Evolutionary conservation across 1,140 invertebrate species (phyloP).

Genomic region (Akabosia matsudoensis): DNA sequence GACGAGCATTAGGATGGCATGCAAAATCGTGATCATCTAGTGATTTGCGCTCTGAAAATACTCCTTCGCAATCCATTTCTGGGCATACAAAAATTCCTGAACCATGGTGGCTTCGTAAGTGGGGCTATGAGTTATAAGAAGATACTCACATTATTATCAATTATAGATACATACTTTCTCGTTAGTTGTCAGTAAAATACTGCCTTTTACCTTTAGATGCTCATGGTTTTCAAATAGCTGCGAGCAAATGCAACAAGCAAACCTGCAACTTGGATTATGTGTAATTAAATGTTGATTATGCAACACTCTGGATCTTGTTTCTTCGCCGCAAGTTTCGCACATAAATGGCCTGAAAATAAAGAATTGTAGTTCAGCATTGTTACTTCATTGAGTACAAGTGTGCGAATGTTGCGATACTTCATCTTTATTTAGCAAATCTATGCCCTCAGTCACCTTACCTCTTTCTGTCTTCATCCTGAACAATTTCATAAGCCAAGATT

Average conservation of each 20-base stretch:
- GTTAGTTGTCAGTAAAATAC: too few species aligned
- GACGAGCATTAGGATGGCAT: slow-evolving; percentile 9
- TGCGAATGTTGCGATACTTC: too few species aligned
- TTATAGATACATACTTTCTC: background rate
- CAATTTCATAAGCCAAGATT: slow-evolving; percentile 13
- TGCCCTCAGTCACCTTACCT: background rate
- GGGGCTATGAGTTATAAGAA: background rate
- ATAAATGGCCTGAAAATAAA: slow-evolving; percentile 8
- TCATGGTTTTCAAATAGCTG: background rate
- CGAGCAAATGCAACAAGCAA: slow-evolving; percentile 9
- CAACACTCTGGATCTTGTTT: background rate
- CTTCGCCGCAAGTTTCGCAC: background rate
- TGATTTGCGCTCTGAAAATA: slow-evolving; percentile 2
- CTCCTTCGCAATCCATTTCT: background rate
- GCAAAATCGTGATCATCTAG: slow-evolving; percentile 8
- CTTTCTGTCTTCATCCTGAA: background rate
- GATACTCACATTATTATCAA: background rate
- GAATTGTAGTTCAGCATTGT: background rate
- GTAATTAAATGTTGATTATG: slow-evolving; percentile 17
- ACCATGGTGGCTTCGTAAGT: background rate
- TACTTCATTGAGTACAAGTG: too few species aligned
- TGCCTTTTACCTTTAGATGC: background rate
- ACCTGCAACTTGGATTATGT: background rate
- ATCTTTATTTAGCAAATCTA: too few species aligned
- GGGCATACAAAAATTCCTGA: background rate